Base-by-base conservation (phyloP, 2,797 vertebrate species). In the Todus mexicanus region DNA sequence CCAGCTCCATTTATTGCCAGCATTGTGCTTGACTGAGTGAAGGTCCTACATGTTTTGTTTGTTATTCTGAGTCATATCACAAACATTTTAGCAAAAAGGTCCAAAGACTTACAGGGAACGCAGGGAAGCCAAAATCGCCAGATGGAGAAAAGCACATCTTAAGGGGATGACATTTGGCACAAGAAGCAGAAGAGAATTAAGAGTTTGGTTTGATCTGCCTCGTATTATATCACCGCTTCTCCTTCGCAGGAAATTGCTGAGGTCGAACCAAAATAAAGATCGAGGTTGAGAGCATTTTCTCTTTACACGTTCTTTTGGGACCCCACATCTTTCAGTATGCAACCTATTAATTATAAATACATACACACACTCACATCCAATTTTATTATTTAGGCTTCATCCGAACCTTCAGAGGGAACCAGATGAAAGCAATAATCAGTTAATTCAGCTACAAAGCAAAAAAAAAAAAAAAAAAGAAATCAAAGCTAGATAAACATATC, bases 1-100 rank as follows among this genome's bases (percentile, higher is more conserved):
- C 94, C 96, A 91, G 95, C 59, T 95, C 88, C 65, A 17, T 88
- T 95, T 93, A 89, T 65, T 94, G 92, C 87, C 95, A 89, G 71
- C n/a, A 31, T 51, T 91, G 92, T 94, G 89, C 95, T 95, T 13
- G 2, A 53, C 91, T 87, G 79, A 88, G 63, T 4, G 92, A 87
- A 94, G 93, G 95, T 94, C 95, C 90, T 93, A 81, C 64, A 2
- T 93, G 95, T 87, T 96, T 96, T 94, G 92, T 96, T 97, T 98
- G 97, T 97, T 97, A 95, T 96, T 94, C 96, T 98, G 97, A 98
- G 96, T 97, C 96, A 97, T 92, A 94, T 95, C 97, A 84, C 95
- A 97, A 95, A 96, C 97, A 96, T 97, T 81, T 86, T 86, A 96
- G 96, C 94, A 89, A 87, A 96, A n/a, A 91, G 94, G 80, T 95